Conservation (phyloP, 2,888 invertebrate species). For the Acronicta leporina region DNA sequence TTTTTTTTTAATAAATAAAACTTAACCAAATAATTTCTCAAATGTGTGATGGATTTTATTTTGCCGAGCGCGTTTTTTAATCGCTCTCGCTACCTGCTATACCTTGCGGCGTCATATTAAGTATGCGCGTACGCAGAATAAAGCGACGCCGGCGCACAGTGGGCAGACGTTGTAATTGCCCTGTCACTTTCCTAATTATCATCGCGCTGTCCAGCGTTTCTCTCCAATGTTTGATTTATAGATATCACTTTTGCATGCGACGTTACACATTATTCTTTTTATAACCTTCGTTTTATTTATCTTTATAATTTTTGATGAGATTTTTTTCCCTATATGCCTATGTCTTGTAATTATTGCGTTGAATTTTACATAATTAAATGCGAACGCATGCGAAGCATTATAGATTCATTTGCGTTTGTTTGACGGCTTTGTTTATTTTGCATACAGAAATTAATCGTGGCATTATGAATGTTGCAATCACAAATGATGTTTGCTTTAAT, state of each 20-base stretch:
- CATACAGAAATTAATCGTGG: slow-evolving; percentile 12
- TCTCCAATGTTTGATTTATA: slow-evolving; percentile 76
- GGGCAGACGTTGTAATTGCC: slow-evolving; percentile 77
- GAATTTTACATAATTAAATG: slow-evolving; percentile 6
- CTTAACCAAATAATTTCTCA: too few relatives aligned
- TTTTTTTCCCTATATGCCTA: slow-evolving; percentile 3
- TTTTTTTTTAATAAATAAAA: too few relatives aligned
- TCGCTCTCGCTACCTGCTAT: slow-evolving; percentile 35
- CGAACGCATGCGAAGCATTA: slow-evolving; percentile 10
- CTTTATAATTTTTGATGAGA: slow-evolving; percentile 20
- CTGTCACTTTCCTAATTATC: slow-evolving; percentile 85
- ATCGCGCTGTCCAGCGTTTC: slow-evolving; percentile 73
- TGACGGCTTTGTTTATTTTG: slow-evolving; percentile 22
- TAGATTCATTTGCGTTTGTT: slow-evolving; percentile 17
- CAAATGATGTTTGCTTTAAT: slow-evolving; percentile 7
- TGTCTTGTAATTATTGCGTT: neutral
- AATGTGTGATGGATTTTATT: too few relatives aligned
- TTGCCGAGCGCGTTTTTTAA: too few relatives aligned
- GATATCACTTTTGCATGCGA: slow-evolving; percentile 72
- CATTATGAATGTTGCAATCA: slow-evolving; percentile 22
- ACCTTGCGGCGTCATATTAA: slow-evolving; percentile 40
- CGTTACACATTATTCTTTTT: slow-evolving; percentile 48
- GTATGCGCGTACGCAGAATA: slow-evolving; percentile 65
- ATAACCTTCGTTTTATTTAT: slow-evolving; percentile 25
- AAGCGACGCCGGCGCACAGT: slow-evolving; percentile 65